These are phyloP conservation scores for Alectoris magna DNA, from an alignment of 2,797 vertebrate species.

Conservation along the genomic window DNA sequence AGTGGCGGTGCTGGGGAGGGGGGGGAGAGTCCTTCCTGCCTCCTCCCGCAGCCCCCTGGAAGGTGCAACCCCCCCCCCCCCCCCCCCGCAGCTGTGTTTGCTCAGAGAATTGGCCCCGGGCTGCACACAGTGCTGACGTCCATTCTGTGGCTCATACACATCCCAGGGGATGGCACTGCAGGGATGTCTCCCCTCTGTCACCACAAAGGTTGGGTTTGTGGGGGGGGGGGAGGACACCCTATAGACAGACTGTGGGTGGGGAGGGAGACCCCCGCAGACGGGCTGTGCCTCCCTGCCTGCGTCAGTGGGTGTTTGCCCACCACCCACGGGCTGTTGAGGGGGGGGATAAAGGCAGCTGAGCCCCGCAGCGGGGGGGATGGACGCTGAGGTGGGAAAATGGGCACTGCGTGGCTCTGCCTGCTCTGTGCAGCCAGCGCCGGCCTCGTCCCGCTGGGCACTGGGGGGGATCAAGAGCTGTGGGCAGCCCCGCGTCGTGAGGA, in stretches of 20 bases:
- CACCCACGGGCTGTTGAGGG: background rate
- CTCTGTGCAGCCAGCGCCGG: conserved; percentile 76
- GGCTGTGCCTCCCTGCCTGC: background rate
- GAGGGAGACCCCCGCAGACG: background rate
- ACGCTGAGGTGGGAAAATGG: conserved; percentile 74
- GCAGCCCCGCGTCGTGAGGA: conserved; percentile 80
- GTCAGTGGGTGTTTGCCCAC: background rate
- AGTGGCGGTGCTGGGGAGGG: background rate
- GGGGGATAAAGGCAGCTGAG: background rate
- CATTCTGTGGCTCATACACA: rapidly evolving
- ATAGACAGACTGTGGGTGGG: too few relatives aligned
- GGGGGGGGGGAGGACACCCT: too few relatives aligned
- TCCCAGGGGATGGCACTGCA: background rate
- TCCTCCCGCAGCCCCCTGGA: background rate
- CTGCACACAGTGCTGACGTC: background rate
- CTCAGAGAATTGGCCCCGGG: background rate
- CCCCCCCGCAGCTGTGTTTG: background rate
- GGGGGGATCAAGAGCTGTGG: conserved; percentile 77
- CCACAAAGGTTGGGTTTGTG: too few relatives aligned
- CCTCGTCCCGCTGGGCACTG: conserved; percentile 68
- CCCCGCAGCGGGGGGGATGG: too few relatives aligned
- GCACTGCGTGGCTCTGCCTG: conserved; percentile 70
- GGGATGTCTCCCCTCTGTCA: background rate
- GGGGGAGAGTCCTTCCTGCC: background rate
- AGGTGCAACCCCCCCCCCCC: too few relatives aligned